These are phyloP conservation scores for Corydoras maculifer DNA, from an alignment of 2,113 vertebrate genomes.

Conservation along the genomic window DNA sequence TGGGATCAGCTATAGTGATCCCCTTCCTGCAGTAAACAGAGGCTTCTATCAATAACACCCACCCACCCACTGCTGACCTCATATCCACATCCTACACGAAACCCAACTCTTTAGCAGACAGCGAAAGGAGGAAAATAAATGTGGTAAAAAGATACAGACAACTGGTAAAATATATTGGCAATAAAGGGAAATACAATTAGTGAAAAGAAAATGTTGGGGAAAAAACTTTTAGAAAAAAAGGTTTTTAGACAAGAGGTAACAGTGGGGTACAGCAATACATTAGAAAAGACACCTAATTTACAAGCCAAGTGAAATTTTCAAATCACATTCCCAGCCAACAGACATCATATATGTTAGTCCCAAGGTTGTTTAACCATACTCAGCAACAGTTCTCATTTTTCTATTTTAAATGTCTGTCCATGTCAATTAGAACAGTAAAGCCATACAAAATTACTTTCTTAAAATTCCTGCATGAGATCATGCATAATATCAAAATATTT, in stretches of 20 bases:
- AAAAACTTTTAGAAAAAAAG: not conserved
- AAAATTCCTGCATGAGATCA: conserved; percentile 16
- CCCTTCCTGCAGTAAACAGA: conserved; percentile 43
- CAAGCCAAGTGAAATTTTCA: conserved; percentile 44
- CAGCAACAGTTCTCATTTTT: conserved; percentile 37
- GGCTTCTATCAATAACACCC: conserved; percentile 38
- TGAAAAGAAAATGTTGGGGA: not conserved
- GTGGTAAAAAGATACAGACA: conserved; percentile 17
- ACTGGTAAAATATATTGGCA: not conserved
- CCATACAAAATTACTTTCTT: conserved; percentile 34
- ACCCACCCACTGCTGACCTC: conserved; percentile 36
- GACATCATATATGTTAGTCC: conserved; percentile 33
- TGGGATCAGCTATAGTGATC: conserved; percentile 40
- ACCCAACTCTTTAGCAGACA: conserved; percentile 10
- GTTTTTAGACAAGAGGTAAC: conserved; percentile 21
- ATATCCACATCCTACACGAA: conserved; percentile 30
- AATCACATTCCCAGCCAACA: conserved; percentile 52
- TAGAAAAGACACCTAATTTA: conserved; percentile 38
- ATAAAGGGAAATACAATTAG: not conserved
- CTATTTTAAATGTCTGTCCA: conserved; percentile 56
- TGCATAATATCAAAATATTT: not conserved
- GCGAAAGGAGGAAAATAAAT: conserved; percentile 3
- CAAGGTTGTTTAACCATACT: conserved; percentile 33
- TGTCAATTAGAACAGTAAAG: conserved; percentile 47
- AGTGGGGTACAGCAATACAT: conserved; percentile 21